Base-by-base conservation (phyloP, 2,113 vertebrate genomes). In the Sinocyclocheilus rhinocerous region DNA sequence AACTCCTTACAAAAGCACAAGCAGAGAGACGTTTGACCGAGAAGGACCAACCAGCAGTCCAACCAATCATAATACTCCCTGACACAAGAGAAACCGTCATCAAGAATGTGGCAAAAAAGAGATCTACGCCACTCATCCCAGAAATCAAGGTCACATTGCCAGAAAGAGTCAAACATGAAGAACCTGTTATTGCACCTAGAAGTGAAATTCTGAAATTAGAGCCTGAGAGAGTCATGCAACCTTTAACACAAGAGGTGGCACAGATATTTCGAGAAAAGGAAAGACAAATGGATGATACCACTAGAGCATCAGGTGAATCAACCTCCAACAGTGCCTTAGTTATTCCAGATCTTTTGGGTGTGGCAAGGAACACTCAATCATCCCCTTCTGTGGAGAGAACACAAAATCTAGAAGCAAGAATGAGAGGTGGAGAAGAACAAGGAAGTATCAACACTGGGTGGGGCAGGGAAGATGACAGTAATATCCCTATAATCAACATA, bases 401-500 rank as follows among this genome's bases (percentile, higher is more conserved):
- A 55, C 87, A 80, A 72, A 61, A 73, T 50, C 16, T 86, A 36
- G 57, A 91, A 59, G 59, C 36, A 70, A 70, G 78, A 86, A 85
- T 24, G 8, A 12, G 39, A 82, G 84, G 29, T 11, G 3, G 15
- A 84, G 78, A 84, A 63, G 70, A 86, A 48, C 16, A 81, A 63
- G 20, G n/a, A 0, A 29, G 24, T 20, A 45, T 76, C 39, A 85
- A 5, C 55, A 85, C 10, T 52, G 82, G 89, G 50, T 24, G 45
- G 59, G 85, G 85, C 29, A 86, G 87, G 84, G 89, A 87, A 26
- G 86, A 84, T 65, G 86, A 89, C n/a, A 83, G 24, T 59, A 72
- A 72, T 67, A 89, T 94, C 88, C 94, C 94, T 81, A 80, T 90
- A 72, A 92, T 94, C 84, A 94, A 86, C 85, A 84, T 95, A 73